Percentiles rank a stretch among this genome's conserved stretches.
These are phyloP conservation scores for Cisticola juncidis DNA, from an alignment of 2,113 vertebrate genomes.

Conservation along the genomic window DNA sequence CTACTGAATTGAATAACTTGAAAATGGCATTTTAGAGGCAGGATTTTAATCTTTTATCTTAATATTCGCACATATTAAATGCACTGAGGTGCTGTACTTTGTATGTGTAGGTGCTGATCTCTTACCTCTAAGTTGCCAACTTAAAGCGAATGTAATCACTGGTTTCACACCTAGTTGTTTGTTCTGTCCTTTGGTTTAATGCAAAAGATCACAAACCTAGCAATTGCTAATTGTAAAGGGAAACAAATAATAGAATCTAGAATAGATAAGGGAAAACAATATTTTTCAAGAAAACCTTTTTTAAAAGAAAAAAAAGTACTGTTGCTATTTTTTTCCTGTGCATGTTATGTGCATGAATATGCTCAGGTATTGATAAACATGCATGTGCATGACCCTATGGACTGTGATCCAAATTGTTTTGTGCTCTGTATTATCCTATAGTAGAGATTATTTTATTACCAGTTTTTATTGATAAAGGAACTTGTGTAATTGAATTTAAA, in stretches of 20 bases:
- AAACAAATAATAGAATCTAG: background rate
- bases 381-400: conserved; percentile 76
- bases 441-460: conserved; percentile 53
- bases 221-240: background rate
- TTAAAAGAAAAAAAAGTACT: background rate
- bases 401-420: conserved; percentile 54
- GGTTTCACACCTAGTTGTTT: background rate
- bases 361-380: conserved; percentile 33
- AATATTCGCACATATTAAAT: background rate
- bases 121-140: background rate
- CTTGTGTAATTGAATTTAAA: background rate
- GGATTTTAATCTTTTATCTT: background rate
- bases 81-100: background rate
- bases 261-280: background rate
- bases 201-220: background rate
- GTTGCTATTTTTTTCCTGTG: conserved; percentile 63
- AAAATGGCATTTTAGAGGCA: background rate
- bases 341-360: conserved; percentile 56
- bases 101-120: background rate
- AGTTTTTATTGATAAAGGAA: background rate
- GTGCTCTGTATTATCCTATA: conserved; percentile 49
- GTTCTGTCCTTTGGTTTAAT: background rate
- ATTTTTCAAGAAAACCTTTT: background rate
- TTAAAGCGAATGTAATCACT: background rate
- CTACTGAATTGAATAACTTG: background rate